These are phyloP conservation scores for Scomber japonicus DNA, from an alignment of 2,113 vertebrate genomes.

Conservation along the genomic window DNA sequence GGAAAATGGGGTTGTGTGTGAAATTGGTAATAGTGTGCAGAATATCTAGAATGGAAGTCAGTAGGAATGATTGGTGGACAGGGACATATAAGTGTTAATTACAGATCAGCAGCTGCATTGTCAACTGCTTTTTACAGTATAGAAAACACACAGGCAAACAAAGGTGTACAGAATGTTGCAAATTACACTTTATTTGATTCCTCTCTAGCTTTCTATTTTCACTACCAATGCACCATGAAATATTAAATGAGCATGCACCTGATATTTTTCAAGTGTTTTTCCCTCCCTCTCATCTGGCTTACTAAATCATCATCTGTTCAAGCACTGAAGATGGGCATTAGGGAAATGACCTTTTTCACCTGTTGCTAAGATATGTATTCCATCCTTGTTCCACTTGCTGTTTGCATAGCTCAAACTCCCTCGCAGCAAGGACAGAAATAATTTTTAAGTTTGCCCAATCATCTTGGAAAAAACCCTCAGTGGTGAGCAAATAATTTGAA, in stretches of 20 bases:
- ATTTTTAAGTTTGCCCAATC: slow-evolving; percentile 38
- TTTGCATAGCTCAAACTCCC: slow-evolving; percentile 27
- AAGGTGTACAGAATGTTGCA: background rate
- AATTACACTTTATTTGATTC: slow-evolving; percentile 20
- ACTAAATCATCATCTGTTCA: slow-evolving; percentile 14
- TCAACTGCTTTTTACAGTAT: too few species aligned
- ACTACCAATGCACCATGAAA: background rate
- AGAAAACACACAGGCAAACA: background rate
- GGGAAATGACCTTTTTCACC: background rate
- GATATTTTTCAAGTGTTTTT: background rate
- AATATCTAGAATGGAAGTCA: slow-evolving; percentile 7
- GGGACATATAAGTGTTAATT: background rate
- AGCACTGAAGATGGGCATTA: background rate
- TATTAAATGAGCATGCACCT: slow-evolving; percentile 27
- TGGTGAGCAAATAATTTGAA: slow-evolving; percentile 41
- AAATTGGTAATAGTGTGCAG: background rate
- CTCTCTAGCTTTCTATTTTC: background rate
- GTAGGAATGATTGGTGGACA: background rate
- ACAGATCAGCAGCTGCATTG: background rate
- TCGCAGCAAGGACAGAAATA: slow-evolving; percentile 53
- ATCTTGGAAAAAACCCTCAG: slow-evolving; percentile 51
- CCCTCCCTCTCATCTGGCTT: slow-evolving; percentile 9
- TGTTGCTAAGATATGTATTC: slow-evolving; percentile 29
- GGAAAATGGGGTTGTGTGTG: background rate
- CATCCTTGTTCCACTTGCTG: slow-evolving; percentile 30